Evolutionary conservation across 2,888 invertebrate species (phyloP).

Genomic region (Choristoneura rosaceana): DNA sequence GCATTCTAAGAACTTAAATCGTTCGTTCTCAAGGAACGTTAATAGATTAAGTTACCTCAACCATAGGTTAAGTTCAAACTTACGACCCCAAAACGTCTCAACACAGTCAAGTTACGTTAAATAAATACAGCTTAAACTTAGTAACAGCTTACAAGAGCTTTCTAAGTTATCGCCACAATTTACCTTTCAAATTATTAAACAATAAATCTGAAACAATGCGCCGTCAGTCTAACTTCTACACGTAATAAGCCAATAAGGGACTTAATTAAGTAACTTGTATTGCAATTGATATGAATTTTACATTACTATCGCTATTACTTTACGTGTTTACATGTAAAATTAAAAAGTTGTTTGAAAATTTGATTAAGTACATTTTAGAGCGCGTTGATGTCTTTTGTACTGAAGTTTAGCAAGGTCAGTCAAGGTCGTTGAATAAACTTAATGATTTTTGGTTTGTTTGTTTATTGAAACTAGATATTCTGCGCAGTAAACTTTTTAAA

Average conservation of each 20-base stretch:
- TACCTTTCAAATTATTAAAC: conserved; percentile 43
- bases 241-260: conserved; percentile 22
- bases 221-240: conserved; percentile 36
- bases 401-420: neutral
- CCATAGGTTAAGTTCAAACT: conserved; percentile 1
- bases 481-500: no score
- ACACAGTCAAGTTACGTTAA: conserved; percentile 5
- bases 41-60: conserved; percentile 14
- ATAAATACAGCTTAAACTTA: conserved; percentile 11
- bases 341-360: no score
- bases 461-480: no score
- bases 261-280: conserved; percentile 13
- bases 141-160: conserved; percentile 31
- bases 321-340: neutral
- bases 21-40: neutral
- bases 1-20: neutral
- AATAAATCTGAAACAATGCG: conserved; percentile 38
- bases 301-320: neutral
- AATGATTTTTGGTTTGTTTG: neutral
- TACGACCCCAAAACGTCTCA: conserved; percentile 12
- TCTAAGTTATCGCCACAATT: conserved; percentile 40
- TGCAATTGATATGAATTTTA: conserved; percentile 16
- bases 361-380: neutral
- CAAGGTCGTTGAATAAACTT: neutral
- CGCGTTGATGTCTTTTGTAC: conserved; percentile 4